Base-by-base conservation (phyloP, 2,888 invertebrate genomes). In the Frankliniella intonsa region DNA sequence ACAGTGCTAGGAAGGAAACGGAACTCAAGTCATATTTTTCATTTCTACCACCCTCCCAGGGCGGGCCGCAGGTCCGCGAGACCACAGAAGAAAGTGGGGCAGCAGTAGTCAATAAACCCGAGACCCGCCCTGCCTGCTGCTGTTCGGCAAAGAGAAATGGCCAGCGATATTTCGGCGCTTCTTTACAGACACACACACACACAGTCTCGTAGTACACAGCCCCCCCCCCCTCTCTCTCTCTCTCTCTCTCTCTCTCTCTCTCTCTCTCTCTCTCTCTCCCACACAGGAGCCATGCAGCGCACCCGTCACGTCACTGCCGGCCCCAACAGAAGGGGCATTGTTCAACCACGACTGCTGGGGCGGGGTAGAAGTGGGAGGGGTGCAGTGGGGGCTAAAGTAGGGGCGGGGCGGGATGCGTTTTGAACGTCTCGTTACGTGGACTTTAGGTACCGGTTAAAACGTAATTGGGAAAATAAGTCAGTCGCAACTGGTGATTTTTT, bases 131-230 rank as follows among this genome's bases (percentile, higher is more conserved):
- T 0, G 62, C 14, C 62, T n/a, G n/a, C 38, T 38, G 38, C 38
- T 19, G 62, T 62, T 62, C 62, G 62, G 62, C 62, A 62, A n/a
- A 62, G 62, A 62, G 62, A 62, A 62, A 62, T 62, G 62, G 62
- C 62, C 62, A n/a, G 62, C n/a, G 62, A 62, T 62, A 62, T 62
- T 62, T 62, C 14, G 62, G 62, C 62, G 62, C 62, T 62, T 62
- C 62, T 62, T 62, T 62, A 14, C 38, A 38, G 38, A 38, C 38
- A 3, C 38, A 38, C 38, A 2, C 2, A 38, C 38, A 38, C 38
- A 38, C 38, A 38, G 38, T 2, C 38, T 38, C 38, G 38, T 38
- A 38, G 38, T 38, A 38, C 38, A 38, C 38, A n/a, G n/a, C n/a
- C n/a, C n/a, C n/a, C n/a, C n/a, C n/a, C n/a, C n/a, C n/a, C n/a